Evolutionary conservation across 2,888 invertebrate species (phyloP), one percentile per base, ranked within the genome.

Genomic region (Arrhopalites spinosus): DNA sequence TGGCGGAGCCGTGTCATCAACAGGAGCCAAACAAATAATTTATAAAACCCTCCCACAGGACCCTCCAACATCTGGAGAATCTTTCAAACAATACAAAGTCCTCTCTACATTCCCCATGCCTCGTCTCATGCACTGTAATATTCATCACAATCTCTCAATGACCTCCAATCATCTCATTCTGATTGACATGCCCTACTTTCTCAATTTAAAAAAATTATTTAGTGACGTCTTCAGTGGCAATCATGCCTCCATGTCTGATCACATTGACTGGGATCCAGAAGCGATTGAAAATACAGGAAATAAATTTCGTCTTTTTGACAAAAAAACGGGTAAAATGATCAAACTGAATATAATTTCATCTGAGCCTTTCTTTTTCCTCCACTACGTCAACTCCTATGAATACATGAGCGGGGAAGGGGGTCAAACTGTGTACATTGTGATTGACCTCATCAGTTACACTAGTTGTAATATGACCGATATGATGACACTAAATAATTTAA

Each of bases 161-260:
- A 86, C 87, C 0, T 86, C 88, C 75, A 87, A 88, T 77, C 87
- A 87, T 83, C 83, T 88, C 45, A 83, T 89, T 15, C 85, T 88
- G 75, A 83, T 88, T 56, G 88, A 89, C 81, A 87, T 87, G 76
- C 87, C 88, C 0, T 81, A 87, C 43, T 78, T 85, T 1, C 83
- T 86, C 63, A 86, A 86, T 81, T 83, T 84, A 11, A 78, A 86
- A 25, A 86, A 86, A 78, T 29, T 72, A 7, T 20, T 75, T 2
- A 29, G 53, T 8, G 25, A 7, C 1, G n/a, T 67, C 3, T 11
- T 66, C 30, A 73, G 20, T 11, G 73, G 67, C 20, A 23, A 11
- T n/a, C n/a, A 3, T n/a, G n/a, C 20, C 3, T 25, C 3, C 3
- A 25, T 61, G 59, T n/a, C 23, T 23, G 75, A 73, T 27, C 61